A percentile compares a stretch with the other conserved stretches of the same genome.
phyloP scores from a whole-genome alignment of 37 sponge, comb jelly and placozoan species.

The Halichondria panicea region DNA sequence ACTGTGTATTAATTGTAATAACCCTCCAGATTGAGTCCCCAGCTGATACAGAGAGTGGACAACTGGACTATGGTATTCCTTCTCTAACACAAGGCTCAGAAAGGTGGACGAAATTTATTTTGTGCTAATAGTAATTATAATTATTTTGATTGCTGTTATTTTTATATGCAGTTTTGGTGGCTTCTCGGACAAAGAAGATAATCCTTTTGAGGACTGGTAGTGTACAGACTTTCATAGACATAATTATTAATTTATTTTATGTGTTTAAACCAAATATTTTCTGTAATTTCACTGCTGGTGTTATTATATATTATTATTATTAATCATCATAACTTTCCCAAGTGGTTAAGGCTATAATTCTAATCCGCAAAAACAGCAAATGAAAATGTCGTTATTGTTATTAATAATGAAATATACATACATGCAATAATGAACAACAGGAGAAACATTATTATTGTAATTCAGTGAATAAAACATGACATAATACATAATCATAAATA shows the following conservation, averaged over 20 bases:
- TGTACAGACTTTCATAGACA: background rate
- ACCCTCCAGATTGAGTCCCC: background rate
- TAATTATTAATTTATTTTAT: background rate
- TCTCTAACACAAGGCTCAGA: constrained; percentile 17
- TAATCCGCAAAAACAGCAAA: too few species aligned
- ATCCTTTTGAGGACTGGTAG: constrained; percentile 45
- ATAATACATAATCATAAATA: background rate
- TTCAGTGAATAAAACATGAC: too few species aligned
- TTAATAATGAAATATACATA: too few species aligned
- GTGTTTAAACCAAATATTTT: background rate
- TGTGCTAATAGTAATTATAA: too few species aligned
- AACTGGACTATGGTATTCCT: constrained; percentile 14
- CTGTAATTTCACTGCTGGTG: background rate
- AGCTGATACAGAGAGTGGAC: background rate
- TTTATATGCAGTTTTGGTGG: constrained; percentile 20
- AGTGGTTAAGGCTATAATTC: too few species aligned
- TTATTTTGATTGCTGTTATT: too few species aligned
- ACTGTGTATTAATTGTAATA: background rate
- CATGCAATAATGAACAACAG: too few species aligned
- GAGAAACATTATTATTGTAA: too few species aligned
- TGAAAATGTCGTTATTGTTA: too few species aligned
- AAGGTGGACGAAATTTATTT: too few species aligned
- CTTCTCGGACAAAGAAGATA: background rate
- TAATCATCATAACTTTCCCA: too few species aligned
- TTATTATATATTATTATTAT: background rate